Evolutionary conservation across 1,140 invertebrate genomes (phyloP), one percentile per base, ranked within the genome.

Genomic region (Drosophila littoralis): DNA sequence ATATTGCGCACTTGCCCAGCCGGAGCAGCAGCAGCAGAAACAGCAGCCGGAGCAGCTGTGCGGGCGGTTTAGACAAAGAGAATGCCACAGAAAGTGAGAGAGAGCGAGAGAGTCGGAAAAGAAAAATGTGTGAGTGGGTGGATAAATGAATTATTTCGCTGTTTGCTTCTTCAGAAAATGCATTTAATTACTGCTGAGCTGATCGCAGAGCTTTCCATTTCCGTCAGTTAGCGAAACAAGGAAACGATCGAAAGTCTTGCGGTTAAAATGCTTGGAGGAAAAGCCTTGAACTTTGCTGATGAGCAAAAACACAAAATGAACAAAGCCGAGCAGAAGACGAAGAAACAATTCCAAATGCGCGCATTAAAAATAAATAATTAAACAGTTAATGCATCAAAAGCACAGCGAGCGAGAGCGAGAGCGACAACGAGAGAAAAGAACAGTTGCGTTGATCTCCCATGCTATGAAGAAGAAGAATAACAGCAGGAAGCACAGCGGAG

Each of bases 1-100:
- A 90, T 89, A 89, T 89, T 90, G 84, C 84, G 84, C 84, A 89
- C 77, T 90, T 84, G 85, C 80, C 72, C 77, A 81, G 78, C 52
- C 32, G 50, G 12, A 46, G 42, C 75, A 28, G 22, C 22, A 22
- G 22, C 22, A 22, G 17, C 17, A 17, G 17, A 1, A 75, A 69
- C 51, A 35, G 48, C 32, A 42, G 61, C 32, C 67, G 35, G 10
- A 46, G 51, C 52, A 55, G 61, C 55, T 59, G 70, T 59, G 54
- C 17, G 71, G 35, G 22, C 33, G 13, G 5, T 3, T 28, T 9
- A 59, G 70, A 54, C 52, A 59, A 51, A 58, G 38, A 70, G 59
- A 58, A 40, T 15, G 45, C 58, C 13, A 64, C 22, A 48, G 33
- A 63, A 22, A 46, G 17, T 48, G 55, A 58, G 42, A 7, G 68